A percentile compares a stretch with the other conserved stretches of the same genome.
These are phyloP conservation scores for Shargacucullia verbasci DNA, from an alignment of 2,888 invertebrate species.

Conservation along the genomic window DNA sequence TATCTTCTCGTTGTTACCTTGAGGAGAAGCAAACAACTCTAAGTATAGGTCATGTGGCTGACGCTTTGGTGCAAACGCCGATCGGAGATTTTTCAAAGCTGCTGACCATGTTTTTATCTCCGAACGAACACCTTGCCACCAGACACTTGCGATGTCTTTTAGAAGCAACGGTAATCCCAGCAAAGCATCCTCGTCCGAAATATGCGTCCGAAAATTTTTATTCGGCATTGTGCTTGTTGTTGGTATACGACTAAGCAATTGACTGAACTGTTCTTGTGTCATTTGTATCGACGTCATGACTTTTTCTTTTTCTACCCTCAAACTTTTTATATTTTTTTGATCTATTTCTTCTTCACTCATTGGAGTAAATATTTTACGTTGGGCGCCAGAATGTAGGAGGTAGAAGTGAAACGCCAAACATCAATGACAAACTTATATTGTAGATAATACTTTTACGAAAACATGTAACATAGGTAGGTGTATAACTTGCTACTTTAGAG, in stretches of 20 bases:
- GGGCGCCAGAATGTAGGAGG: slow-evolving; percentile 1
- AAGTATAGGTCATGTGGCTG: background rate
- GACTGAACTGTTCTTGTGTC: background rate
- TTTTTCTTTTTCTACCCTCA: background rate
- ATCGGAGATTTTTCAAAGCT: background rate
- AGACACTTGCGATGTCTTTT: background rate
- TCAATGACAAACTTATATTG: no score
- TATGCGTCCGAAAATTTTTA: background rate
- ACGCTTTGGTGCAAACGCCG: background rate
- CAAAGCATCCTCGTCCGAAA: background rate
- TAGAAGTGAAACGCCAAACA: no score
- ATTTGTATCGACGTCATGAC: background rate
- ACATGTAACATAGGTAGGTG: no score
- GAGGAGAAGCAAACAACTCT: background rate
- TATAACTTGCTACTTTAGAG: no score
- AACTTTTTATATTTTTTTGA: no score
- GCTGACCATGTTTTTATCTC: slow-evolving; percentile 1
- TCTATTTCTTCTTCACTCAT: no score
- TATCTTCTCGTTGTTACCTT: background rate
- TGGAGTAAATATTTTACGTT: background rate
- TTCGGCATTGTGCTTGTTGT: background rate
- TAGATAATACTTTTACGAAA: no score
- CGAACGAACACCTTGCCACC: slow-evolving; percentile 1
- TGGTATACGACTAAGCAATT: background rate
- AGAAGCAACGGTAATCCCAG: no score